Evolutionary conservation across 2,888 invertebrate genomes (phyloP).

Genomic region (Temnothorax ravouxi): DNA sequence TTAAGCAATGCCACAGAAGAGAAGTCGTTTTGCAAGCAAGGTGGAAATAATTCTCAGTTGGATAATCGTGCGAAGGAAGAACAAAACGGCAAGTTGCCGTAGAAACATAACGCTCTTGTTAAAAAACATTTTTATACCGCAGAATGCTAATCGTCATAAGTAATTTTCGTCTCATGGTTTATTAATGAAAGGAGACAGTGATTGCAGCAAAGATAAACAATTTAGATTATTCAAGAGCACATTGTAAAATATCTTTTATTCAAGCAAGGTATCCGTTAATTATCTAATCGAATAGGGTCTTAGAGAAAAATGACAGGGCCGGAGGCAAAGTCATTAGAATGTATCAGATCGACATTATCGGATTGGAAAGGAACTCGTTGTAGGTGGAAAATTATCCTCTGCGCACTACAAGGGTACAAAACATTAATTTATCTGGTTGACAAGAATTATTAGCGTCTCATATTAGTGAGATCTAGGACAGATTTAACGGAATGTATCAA

Average conservation of each 20-base stretch:
- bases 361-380: slow-evolving; percentile 66
- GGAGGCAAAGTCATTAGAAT: slow-evolving; percentile 47
- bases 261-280: slow-evolving; percentile 28
- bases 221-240: slow-evolving; percentile 9
- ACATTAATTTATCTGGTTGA: slow-evolving; percentile 72
- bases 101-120: slow-evolving; percentile 80
- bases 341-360: slow-evolving; percentile 54
- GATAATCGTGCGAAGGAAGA: slow-evolving; percentile 61
- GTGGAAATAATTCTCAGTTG: slow-evolving; percentile 64
- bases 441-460: slow-evolving; percentile 80
- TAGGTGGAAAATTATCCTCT: slow-evolving; percentile 72
- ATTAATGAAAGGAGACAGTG: neutral
- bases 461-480: slow-evolving; percentile 54
- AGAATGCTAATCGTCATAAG: slow-evolving; percentile 73
- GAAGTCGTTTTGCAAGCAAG: slow-evolving; percentile 70
- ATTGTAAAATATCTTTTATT: neutral
- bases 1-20: slow-evolving; percentile 74
- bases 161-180: slow-evolving; percentile 56
- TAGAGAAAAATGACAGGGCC: slow-evolving; percentile 15
- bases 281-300: slow-evolving; percentile 25
- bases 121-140: slow-evolving; percentile 79
- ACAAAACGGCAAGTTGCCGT: slow-evolving; percentile 58
- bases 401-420: slow-evolving; percentile 68
- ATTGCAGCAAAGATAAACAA: slow-evolving; percentile 15
- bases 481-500: slow-evolving; percentile 44